A percentile compares a stretch with the other conserved stretches of the same genome.
These are phyloP conservation scores for Brachypterus glaber DNA, from an alignment of 2,888 invertebrate genomes.

Conservation along the genomic window DNA sequence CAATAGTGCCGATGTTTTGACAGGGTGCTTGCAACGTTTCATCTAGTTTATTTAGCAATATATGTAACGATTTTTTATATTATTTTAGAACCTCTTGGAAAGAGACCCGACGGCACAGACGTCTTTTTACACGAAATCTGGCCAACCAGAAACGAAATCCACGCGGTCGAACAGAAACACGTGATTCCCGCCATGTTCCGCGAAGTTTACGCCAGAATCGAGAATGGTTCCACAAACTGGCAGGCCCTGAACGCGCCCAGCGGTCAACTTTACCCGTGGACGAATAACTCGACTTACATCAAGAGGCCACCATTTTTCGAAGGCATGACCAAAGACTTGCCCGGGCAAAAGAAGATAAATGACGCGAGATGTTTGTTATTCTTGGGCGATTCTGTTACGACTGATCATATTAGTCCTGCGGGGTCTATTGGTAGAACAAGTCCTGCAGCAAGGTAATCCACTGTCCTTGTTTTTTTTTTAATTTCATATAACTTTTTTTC, in stretches of 20 bases:
- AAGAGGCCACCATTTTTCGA: slow-evolving; percentile 95
- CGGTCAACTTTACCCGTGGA: slow-evolving; percentile 83
- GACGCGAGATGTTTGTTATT: slow-evolving; percentile 75
- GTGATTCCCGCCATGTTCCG: slow-evolving; percentile 97
- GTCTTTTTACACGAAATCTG: slow-evolving; percentile 91
- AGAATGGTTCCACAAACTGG: slow-evolving; percentile 66
- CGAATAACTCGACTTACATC: slow-evolving; percentile 82
- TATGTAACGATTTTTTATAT: background rate
- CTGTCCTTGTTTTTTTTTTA: too few species aligned
- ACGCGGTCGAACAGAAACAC: slow-evolving; percentile 72
- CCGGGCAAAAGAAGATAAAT: slow-evolving; percentile 50
- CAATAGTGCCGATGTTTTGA: too few species aligned
- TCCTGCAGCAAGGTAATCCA: slow-evolving; percentile 60
- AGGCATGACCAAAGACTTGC: slow-evolving; percentile 49
- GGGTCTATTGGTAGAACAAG: slow-evolving; percentile 94
- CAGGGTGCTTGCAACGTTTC: too few species aligned
- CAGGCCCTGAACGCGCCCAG: slow-evolving; percentile 68
- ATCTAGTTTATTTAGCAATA: too few species aligned
- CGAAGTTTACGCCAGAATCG: slow-evolving; percentile 77
- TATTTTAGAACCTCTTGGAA: slow-evolving; percentile 40
- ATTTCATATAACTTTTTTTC: too few species aligned
- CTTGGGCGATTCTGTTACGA: slow-evolving; percentile 94
- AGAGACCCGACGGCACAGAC: slow-evolving; percentile 56
- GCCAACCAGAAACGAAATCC: slow-evolving; percentile 87
- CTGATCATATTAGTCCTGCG: slow-evolving; percentile 97